phyloP scores from a whole-genome alignment of 2,797 vertebrate genomes.

The Lutjanus campechanus region DNA sequence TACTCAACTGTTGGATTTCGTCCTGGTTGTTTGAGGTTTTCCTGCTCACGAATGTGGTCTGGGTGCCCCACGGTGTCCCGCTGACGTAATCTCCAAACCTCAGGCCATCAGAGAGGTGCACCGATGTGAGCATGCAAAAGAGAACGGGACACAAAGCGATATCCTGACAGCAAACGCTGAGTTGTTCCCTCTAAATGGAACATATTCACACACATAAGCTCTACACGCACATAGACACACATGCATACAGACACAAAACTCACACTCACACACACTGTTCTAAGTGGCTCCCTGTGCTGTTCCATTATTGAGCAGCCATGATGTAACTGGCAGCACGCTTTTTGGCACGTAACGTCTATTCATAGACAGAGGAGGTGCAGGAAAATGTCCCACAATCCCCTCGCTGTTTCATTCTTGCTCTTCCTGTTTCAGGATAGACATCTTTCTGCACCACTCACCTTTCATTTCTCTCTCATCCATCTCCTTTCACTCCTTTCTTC shows the following conservation, averaged over 20 bases:
- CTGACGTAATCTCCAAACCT: conserved; percentile 67
- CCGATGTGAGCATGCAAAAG: conserved; percentile 53
- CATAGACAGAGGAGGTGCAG: conserved; percentile 79
- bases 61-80: conserved; percentile 51
- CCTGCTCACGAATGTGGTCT: conserved; percentile 63
- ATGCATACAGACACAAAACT: conserved; percentile 47
- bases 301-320: conserved; percentile 86
- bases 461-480: conserved; percentile 38
- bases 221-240: conserved; percentile 43
- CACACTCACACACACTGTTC: conserved; percentile 71
- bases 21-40: conserved; percentile 69
- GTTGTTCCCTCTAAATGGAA: conserved; percentile 71
- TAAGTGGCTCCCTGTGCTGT: conserved; percentile 78
- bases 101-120: conserved; percentile 50
- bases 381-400: conserved; percentile 66
- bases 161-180: conserved; percentile 53
- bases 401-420: conserved; percentile 56
- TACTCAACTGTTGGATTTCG: conserved; percentile 44
- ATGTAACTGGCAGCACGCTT: conserved; percentile 85
- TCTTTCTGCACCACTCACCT: conserved; percentile 56
- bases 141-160: conserved; percentile 48
- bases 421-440: conserved; percentile 42
- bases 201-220: conserved; percentile 56
- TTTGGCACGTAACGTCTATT: conserved; percentile 84
- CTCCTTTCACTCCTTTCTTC: conserved; percentile 1